These are phyloP conservation scores for Urocitellus parryii DNA, from an alignment of 2,113 vertebrate genomes.

Conservation along the genomic window DNA sequence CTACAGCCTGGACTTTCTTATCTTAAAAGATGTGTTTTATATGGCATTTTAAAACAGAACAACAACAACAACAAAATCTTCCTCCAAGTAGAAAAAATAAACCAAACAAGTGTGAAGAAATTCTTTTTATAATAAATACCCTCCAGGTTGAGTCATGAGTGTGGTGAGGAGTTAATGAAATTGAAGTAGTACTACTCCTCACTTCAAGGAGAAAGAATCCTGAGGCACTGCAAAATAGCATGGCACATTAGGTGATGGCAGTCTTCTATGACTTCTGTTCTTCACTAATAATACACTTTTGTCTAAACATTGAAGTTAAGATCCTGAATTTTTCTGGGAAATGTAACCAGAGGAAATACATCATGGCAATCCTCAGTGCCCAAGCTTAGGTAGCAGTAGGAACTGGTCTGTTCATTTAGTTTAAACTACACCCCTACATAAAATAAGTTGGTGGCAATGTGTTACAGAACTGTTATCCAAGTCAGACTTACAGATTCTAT, in stretches of 20 bases:
- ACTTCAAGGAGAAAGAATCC: neutral
- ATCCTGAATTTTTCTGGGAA: neutral
- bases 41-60: neutral
- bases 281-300: neutral
- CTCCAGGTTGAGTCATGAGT: neutral
- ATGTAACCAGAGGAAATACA: neutral
- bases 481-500: neutral
- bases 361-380: fast-evolving
- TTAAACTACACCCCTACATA: neutral
- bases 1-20: neutral
- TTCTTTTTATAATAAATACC: neutral
- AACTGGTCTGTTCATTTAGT: neutral
- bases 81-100: neutral
- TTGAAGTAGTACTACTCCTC: fast-evolving
- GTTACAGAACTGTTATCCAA: neutral
- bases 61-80: neutral
- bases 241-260: fast-evolving
- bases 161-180: neutral
- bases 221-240: fast-evolving
- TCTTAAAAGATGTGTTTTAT: neutral
- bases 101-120: neutral
- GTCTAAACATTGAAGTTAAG: neutral
- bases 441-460: fast-evolving
- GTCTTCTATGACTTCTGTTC: neutral
- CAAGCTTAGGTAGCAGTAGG: fast-evolving